Evolutionary conservation across 35 echinoderm and acorn worm genomes (phyloP).

Genomic region (Lytechinus pictus): DNA sequence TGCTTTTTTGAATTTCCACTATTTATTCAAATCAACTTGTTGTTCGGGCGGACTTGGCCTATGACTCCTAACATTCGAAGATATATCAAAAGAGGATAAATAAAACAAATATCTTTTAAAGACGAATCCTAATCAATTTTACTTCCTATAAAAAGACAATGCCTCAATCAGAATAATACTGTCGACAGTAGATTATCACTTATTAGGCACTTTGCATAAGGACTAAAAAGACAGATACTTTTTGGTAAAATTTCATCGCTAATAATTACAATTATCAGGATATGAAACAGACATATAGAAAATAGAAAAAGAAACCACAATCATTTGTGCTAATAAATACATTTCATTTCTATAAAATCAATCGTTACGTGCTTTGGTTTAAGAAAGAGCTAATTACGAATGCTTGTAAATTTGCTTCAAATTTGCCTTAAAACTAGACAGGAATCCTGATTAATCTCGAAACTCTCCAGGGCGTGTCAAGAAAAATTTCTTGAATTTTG

Average conservation of each 20-base stretch:
- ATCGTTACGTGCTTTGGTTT: too few relatives aligned
- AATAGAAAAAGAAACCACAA: neutral
- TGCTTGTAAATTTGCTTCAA: too few relatives aligned
- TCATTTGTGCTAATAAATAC: neutral
- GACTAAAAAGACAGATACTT: neutral
- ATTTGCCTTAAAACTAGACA: too few relatives aligned
- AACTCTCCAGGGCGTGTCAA: too few relatives aligned
- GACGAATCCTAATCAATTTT: neutral
- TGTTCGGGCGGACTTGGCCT: too few relatives aligned
- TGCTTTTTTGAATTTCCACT: too few relatives aligned
- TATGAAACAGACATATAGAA: neutral
- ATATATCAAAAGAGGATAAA: neutral
- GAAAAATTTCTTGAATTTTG: too few relatives aligned
- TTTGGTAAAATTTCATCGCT: neutral
- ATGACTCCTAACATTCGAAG: neutral
- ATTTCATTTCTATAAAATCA: neutral
- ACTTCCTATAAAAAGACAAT: neutral
- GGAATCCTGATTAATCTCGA: too few relatives aligned
- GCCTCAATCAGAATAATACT: neutral
- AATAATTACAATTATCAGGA: neutral
- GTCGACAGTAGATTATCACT: neutral
- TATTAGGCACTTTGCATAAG: neutral
- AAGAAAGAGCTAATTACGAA: too few relatives aligned
- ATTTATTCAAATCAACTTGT: too few relatives aligned
- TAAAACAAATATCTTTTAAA: neutral